phyloP scores from a whole-genome alignment of 2,797 vertebrate genomes.

The Serranus cabrilla region DNA sequence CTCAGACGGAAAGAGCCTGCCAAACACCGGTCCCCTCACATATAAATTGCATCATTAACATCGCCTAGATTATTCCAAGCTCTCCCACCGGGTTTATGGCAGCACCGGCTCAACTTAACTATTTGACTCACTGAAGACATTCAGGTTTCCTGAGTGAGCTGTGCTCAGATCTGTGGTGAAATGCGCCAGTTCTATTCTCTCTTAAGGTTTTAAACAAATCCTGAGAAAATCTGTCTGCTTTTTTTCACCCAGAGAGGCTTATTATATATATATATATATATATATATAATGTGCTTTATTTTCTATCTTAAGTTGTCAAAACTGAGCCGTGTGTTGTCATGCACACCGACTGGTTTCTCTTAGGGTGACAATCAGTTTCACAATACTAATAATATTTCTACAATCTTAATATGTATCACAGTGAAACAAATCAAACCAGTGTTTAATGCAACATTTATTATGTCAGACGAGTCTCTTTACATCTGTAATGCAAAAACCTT shows the following conservation, averaged over 20 bases:
- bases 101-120: conserved; percentile 83
- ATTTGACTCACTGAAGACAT: conserved; percentile 81
- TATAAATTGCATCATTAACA: conserved; percentile 89
- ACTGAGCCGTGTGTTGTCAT: conserved; percentile 31
- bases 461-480: not conserved
- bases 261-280: conserved; percentile 41
- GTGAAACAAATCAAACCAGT: not conserved
- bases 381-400: not conserved
- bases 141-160: conserved; percentile 76
- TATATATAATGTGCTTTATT: conserved; percentile 54
- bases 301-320: conserved; percentile 38
- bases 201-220: conserved; percentile 71
- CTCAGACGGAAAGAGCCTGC: conserved; percentile 84
- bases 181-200: conserved; percentile 63
- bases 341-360: conserved; percentile 18
- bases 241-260: conserved; percentile 39
- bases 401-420: not conserved
- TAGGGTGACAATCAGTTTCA: conserved; percentile 9
- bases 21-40: conserved; percentile 86
- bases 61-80: conserved; percentile 85
- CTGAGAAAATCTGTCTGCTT: conserved; percentile 52
- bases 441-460: not conserved
- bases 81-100: conserved; percentile 84
- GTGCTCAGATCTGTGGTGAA: conserved; percentile 70
- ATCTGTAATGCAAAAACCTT: not conserved